A percentile compares a stretch with the other conserved stretches of the same genome.
These are phyloP conservation scores for Motacilla tschutschensis DNA, from an alignment of 2,113 vertebrate genomes.

Conservation along the genomic window DNA sequence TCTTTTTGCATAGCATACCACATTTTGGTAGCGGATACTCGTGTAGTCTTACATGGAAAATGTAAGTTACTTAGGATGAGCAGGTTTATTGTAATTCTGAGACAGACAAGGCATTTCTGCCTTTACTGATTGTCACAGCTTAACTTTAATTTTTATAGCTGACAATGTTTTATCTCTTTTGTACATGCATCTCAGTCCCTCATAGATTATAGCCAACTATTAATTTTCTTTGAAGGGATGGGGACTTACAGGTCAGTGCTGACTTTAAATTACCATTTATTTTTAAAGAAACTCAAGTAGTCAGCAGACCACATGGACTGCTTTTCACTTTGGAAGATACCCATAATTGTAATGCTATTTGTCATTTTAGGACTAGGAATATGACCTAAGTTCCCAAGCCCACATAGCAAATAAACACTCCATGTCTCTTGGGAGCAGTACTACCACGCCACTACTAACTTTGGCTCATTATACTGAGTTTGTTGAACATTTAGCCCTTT, in stretches of 20 bases:
- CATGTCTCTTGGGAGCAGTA: not conserved
- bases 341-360: constrained; percentile 5
- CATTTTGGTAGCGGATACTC: not conserved
- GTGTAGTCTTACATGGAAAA: not conserved
- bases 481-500: not conserved
- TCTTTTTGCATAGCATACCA: not conserved
- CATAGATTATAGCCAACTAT: not conserved
- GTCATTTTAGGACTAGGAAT: not conserved
- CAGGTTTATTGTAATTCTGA: not conserved
- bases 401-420: constrained; percentile 18
- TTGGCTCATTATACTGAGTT: not conserved
- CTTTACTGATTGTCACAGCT: not conserved
- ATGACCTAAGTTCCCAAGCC: not conserved
- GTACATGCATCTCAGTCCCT: not conserved
- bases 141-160: not conserved
- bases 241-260: not conserved
- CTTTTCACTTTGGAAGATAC: not conserved
- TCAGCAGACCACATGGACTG: not conserved
- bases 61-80: not conserved
- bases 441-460: not conserved
- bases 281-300: not conserved
- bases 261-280: not conserved
- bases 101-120: not conserved
- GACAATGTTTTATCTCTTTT: not conserved
- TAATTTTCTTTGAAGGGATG: not conserved